Conservation (phyloP, 2,888 invertebrate genomes). For the Pomacea canaliculata region DNA sequence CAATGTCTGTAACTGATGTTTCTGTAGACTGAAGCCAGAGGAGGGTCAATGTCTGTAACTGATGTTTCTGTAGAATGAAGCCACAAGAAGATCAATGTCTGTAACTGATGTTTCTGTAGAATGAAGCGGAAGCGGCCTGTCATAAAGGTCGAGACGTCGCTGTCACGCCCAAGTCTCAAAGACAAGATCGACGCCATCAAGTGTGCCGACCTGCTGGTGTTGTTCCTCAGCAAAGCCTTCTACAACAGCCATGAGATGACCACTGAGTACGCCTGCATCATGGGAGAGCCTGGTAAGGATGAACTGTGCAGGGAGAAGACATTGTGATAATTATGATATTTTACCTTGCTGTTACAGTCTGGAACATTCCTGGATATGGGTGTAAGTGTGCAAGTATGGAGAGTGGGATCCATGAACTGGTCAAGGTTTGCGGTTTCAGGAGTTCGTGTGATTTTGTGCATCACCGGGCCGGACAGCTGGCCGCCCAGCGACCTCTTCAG, state of each 20-base stretch:
- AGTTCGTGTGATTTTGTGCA: constrained; percentile 4
- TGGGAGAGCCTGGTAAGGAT: neutral
- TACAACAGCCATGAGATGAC: constrained; percentile 34
- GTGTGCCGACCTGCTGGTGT: constrained; percentile 22
- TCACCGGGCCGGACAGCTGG: constrained; percentile 10
- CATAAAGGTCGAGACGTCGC: constrained; percentile 28
- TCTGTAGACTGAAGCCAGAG: too few species aligned
- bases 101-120: constrained; percentile 4
- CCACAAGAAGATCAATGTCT: too few species aligned
- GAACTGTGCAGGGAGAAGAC: too few species aligned
- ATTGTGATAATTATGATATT: too few species aligned
- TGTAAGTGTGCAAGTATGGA: too few species aligned
- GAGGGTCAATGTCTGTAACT: too few species aligned
- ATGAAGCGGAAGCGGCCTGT: constrained; percentile 16
- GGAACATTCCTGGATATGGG: too few species aligned
- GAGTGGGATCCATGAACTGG: too few species aligned
- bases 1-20: too few species aligned
- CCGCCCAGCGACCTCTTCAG: constrained; percentile 17
- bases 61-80: too few species aligned
- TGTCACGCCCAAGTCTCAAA: constrained; percentile 22
- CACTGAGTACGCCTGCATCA: constrained; percentile 27
- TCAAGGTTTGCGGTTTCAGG: neutral
- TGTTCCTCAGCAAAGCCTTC: constrained; percentile 31
- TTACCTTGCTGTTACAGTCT: too few species aligned
- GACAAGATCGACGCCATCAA: constrained; percentile 27